Conservation (phyloP, 2,888 invertebrate genomes). For the Empis stercorea region DNA sequence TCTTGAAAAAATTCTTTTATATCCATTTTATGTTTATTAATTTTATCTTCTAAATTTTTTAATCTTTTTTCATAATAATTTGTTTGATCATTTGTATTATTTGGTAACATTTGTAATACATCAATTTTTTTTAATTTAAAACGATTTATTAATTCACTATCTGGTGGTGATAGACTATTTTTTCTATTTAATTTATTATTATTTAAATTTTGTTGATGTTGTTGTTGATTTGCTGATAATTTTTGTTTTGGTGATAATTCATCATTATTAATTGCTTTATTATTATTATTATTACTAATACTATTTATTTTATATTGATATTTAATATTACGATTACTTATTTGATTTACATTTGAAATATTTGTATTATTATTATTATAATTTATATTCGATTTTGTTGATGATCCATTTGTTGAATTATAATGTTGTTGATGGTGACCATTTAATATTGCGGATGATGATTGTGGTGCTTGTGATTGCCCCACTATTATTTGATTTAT, state of each 20-base stretch:
- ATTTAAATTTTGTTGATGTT: neutral
- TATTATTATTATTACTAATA: no score
- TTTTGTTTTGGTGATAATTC: no score
- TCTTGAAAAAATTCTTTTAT: slow-evolving; percentile 22
- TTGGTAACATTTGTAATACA: neutral
- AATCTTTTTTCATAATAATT: slow-evolving; percentile 22
- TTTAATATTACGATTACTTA: no score
- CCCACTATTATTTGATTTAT: no score
- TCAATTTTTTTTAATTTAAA: neutral
- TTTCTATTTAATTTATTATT: neutral
- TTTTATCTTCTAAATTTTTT: slow-evolving; percentile 22
- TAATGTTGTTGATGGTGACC: no score
- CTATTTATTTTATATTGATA: no score
- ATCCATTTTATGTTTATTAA: slow-evolving; percentile 24
- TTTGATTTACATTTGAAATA: neutral
- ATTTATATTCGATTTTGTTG: neutral
- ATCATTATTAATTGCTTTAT: no score
- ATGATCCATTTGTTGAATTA: no score
- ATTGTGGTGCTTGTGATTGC: neutral
- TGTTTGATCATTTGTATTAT: slow-evolving; percentile 11
- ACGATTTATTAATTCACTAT: neutral
- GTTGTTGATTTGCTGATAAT: no score
- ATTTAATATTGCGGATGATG: slow-evolving; percentile 3
- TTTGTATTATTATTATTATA: no score
- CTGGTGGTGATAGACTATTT: neutral